A percentile compares a stretch with the other conserved stretches of the same genome.
phyloP scores from a whole-genome alignment of 2,888 invertebrate species.

The Lasioglossum malachurum region DNA sequence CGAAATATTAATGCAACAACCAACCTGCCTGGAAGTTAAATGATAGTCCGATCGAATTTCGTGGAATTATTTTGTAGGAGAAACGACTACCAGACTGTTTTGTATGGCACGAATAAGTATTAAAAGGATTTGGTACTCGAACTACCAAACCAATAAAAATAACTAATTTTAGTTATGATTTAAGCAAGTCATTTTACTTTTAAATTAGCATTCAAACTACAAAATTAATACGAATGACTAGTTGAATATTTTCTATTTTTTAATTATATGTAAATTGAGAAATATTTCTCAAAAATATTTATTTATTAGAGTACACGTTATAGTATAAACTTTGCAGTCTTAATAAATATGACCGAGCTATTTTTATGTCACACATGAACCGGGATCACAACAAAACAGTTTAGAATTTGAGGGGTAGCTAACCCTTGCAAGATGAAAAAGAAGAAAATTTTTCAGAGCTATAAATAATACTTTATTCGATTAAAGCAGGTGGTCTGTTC shows the following conservation, averaged over 20 bases:
- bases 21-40: neutral
- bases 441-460: neutral
- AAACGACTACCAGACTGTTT: neutral
- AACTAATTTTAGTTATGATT: too few relatives aligned
- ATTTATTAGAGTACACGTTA: neutral
- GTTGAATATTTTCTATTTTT: neutral
- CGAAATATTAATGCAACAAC: neutral
- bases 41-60: neutral
- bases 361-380: neutral
- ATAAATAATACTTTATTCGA: neutral
- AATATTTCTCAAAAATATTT: neutral
- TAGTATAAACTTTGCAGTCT: neutral
- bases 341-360: neutral
- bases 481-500: neutral
- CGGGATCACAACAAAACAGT: neutral
- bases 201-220: neutral
- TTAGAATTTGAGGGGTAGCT: neutral
- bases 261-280: neutral
- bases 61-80: neutral
- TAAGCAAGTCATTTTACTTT: neutral
- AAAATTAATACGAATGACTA: neutral
- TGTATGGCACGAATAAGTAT: neutral
- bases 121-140: neutral
- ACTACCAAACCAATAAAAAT: neutral
- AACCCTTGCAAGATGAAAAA: neutral